A percentile compares a stretch with the other conserved stretches of the same genome.
Evolutionary conservation across 2,113 vertebrate genomes (phyloP).

Genomic region (Galeopterus variegatus): DNA sequence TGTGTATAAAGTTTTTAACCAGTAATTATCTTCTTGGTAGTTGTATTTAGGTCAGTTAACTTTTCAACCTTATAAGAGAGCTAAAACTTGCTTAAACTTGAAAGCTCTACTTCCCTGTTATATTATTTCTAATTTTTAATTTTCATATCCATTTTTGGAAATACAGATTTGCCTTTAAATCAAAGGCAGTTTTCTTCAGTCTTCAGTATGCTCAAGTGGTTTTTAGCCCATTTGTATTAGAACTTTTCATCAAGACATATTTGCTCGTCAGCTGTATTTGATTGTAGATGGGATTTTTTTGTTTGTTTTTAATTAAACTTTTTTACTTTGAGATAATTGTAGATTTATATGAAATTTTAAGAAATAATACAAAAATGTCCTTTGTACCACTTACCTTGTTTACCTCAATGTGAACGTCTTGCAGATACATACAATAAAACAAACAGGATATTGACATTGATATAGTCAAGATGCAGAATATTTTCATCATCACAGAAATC

Average conservation of each 20-base stretch:
- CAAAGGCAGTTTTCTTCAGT: slow-evolving; percentile 70
- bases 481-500: too few species aligned
- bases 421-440: too few species aligned
- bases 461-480: too few species aligned
- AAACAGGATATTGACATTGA: too few species aligned
- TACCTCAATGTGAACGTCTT: too few species aligned
- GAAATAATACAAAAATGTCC: too few species aligned
- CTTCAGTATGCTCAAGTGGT: slow-evolving; percentile 65
- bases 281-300: background rate
- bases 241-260: slow-evolving; percentile 70
- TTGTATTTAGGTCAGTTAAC: slow-evolving; percentile 33
- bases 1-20: background rate
- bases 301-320: too few species aligned
- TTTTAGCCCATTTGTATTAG: slow-evolving; percentile 66
- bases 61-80: slow-evolving; percentile 60
- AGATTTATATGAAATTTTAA: too few species aligned
- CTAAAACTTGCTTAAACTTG: slow-evolving; percentile 69
- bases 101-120: slow-evolving; percentile 54
- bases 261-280: slow-evolving; percentile 64
- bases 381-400: too few species aligned
- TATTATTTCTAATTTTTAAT: slow-evolving; percentile 68
- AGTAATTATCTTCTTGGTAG: background rate
- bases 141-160: slow-evolving; percentile 67
- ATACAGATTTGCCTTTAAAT: slow-evolving; percentile 65
- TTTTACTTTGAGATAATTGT: too few species aligned